Evolutionary conservation across 1,140 invertebrate genomes (phyloP), one percentile per base, ranked within the genome.

Genomic region (Macrostomum lignano): DNA sequence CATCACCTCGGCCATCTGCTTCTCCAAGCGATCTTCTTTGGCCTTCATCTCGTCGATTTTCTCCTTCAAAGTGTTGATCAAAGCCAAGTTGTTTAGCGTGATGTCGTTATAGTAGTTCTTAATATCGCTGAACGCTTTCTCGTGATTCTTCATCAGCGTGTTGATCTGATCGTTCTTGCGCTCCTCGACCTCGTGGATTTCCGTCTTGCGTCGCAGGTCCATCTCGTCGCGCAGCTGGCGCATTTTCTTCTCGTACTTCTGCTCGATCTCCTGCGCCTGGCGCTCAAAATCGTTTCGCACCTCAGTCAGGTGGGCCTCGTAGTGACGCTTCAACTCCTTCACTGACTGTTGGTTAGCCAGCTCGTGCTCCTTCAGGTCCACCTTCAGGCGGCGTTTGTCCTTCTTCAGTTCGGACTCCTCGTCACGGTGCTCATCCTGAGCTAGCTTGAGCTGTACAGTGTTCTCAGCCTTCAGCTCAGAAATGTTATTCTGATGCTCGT

Each of bases 101-200:
- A 86, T 79, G 42, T 84, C 75, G 45, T 81, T 82, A 43, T 82
- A 88, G 58, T 82, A 86, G 49, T 73, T 73, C 54, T 81, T 84
- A 46, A 84, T 70, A 47, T 82, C 73, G 25, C 66, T 64, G 47
- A 81, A 77, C 0, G 73, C 70, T 43, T 69, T 68, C 37, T 79
- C 73, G 47, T 86, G 76, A 42, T 72, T 68, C 38, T 68, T 67
- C 37, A 74, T 73, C 30, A 86, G 49, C 14, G 70, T 68, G 9
- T 68, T 66, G n/a, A 82, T 67, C 48, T 82, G 74, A 31, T 67
- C 67, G 51, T 81, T 81, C 53, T 82, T 84, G 28, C 74, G 63
- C 46, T 82, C 74, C 48, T 84, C 76, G 7, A 79, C 67, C 61
- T 82, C 74, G 25, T 69, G 65, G 46, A 81, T 54, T 38, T 61